Conservation (phyloP, 2,113 vertebrate species). For the Baryphthengus martii region DNA sequence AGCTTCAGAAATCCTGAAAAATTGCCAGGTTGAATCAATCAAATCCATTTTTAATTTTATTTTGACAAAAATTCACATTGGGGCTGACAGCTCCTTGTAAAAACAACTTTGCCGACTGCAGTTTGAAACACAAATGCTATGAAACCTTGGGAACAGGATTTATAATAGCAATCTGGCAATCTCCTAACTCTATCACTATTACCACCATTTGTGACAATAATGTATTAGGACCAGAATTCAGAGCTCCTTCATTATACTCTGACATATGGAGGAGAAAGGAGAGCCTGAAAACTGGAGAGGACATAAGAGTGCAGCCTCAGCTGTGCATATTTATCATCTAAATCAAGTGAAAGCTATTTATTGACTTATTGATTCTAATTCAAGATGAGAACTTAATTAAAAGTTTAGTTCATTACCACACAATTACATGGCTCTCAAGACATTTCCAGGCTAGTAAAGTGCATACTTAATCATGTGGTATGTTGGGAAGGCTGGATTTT, state of each 20-base stretch:
- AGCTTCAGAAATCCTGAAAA: slow-evolving; percentile 57
- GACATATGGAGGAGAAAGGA: slow-evolving; percentile 46
- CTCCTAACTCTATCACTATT: background rate
- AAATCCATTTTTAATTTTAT: slow-evolving; percentile 67
- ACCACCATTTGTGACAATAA: slow-evolving; percentile 43
- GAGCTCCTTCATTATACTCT: slow-evolving; percentile 53
- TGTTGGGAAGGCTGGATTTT: slow-evolving; percentile 30
- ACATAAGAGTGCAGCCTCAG: slow-evolving; percentile 43
- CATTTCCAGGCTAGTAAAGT: slow-evolving; percentile 43
- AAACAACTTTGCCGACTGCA: slow-evolving; percentile 51
- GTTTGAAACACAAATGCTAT: slow-evolving; percentile 4
- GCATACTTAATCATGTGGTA: slow-evolving; percentile 51
- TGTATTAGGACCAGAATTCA: slow-evolving; percentile 47
- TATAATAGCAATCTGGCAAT: slow-evolving; percentile 10
- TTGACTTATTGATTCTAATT: slow-evolving; percentile 70
- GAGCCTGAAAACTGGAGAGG: slow-evolving; percentile 23
- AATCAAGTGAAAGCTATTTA: slow-evolving; percentile 63
- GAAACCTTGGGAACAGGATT: slow-evolving; percentile 23
- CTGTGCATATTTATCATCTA: slow-evolving; percentile 57
- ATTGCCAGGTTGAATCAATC: slow-evolving; percentile 59
- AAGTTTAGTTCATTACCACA: slow-evolving; percentile 64
- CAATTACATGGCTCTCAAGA: slow-evolving; percentile 62
- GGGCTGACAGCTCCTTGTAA: slow-evolving; percentile 48
- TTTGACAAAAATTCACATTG: slow-evolving; percentile 55
- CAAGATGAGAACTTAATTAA: slow-evolving; percentile 67